phyloP scores from a whole-genome alignment of 2,797 vertebrate genomes.

The Coregonus ussuriensis region DNA sequence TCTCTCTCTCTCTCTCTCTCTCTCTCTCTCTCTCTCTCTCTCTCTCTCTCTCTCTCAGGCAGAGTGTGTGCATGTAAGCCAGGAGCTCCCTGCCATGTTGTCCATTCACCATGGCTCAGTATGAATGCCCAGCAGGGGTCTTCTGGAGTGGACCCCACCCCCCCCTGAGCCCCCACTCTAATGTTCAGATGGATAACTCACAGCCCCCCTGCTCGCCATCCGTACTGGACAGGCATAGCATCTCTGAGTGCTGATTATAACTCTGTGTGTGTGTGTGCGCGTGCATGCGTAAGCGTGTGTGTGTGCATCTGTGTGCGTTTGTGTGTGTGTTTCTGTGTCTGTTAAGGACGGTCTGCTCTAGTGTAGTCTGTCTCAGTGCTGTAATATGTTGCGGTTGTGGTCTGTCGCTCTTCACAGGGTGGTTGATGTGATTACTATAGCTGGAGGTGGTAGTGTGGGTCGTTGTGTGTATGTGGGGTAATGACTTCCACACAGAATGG shows the following conservation, averaged over 20 bases:
- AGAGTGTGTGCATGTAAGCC: conserved; percentile 30
- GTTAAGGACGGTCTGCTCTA: neutral
- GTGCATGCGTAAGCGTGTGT: neutral
- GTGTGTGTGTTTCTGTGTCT: neutral
- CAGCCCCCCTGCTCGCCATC: neutral
- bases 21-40: neutral
- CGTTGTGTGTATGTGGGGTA: conserved; percentile 16
- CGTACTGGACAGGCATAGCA: conserved; percentile 18
- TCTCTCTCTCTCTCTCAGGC: conserved; percentile 37
- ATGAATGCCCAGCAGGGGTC: conserved; percentile 38
- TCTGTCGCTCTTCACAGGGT: no score
- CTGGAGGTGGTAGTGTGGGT: neutral
- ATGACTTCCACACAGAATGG: no score
- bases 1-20: neutral
- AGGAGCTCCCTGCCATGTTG: conserved; percentile 52
- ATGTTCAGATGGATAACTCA: conserved; percentile 58
- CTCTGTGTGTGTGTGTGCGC: conserved; percentile 8
- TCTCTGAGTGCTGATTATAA: conserved; percentile 26
- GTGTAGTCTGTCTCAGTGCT: neutral
- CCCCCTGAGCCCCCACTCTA: conserved; percentile 36
- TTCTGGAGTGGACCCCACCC: conserved; percentile 40
- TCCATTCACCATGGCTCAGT: conserved; percentile 61
- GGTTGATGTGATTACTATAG: no score
- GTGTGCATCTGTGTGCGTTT: conserved; percentile 20
- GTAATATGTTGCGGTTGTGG: no score